Evolutionary conservation across 2,888 invertebrate species (phyloP).

Genomic region (Alviniconcha strummeri): DNA sequence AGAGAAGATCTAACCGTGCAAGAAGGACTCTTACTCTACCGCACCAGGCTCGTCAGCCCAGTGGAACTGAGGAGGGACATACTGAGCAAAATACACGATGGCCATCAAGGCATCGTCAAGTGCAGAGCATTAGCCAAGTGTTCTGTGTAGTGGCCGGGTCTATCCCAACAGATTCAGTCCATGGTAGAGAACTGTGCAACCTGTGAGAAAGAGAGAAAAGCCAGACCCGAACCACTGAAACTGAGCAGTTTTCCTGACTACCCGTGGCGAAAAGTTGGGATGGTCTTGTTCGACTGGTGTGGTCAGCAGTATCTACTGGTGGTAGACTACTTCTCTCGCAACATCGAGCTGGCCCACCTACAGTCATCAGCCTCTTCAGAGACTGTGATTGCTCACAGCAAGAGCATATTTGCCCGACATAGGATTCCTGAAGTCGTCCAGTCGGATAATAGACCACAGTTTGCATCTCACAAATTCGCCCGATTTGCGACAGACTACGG

Average conservation of each 20-base stretch:
- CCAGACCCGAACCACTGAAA: slow-evolving; percentile 44
- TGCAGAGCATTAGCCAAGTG: slow-evolving; percentile 45
- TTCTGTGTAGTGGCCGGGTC: slow-evolving; percentile 47
- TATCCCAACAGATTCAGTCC: slow-evolving; percentile 36
- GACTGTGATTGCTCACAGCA: slow-evolving; percentile 37
- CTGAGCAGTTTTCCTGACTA: slow-evolving; percentile 43
- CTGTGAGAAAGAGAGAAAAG: slow-evolving; percentile 38
- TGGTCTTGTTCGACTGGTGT: slow-evolving; percentile 48
- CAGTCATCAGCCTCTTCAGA: slow-evolving; percentile 28
- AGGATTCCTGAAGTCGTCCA: slow-evolving; percentile 1
- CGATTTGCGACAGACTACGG: neutral
- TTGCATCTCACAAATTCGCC: neutral
- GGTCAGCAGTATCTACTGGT: slow-evolving; percentile 41
- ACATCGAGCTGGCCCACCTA: slow-evolving; percentile 42
- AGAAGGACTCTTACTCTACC: neutral
- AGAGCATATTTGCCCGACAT: slow-evolving; percentile 13
- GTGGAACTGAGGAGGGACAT: neutral
- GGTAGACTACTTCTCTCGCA: slow-evolving; percentile 49
- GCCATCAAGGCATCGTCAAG: slow-evolving; percentile 41
- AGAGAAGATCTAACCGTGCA: neutral
- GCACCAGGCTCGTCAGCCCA: neutral
- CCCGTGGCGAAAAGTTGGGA: slow-evolving; percentile 50
- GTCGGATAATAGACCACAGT: slow-evolving; percentile 28
- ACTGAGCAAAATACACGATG: neutral
- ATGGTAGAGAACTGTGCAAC: slow-evolving; percentile 41